Evolutionary conservation across 2,888 invertebrate species (phyloP).

Genomic region (Deilephila elpenor): DNA sequence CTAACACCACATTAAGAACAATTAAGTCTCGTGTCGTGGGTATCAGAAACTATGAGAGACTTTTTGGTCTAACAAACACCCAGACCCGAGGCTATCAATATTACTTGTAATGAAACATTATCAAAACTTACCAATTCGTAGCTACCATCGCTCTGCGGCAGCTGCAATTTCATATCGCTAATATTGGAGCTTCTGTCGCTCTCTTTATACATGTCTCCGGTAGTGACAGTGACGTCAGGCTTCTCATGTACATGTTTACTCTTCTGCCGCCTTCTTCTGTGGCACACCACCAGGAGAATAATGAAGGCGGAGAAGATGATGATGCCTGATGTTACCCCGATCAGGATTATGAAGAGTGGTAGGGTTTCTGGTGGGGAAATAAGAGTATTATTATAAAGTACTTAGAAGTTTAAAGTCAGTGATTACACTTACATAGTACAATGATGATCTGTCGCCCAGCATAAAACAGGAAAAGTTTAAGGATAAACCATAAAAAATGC

Average conservation of each 20-base stretch:
- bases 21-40: too few species aligned
- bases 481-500: too few species aligned
- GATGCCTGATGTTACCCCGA: constrained; percentile 93
- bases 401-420: background rate
- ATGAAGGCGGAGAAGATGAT: constrained; percentile 93
- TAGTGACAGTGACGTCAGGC: constrained; percentile 82
- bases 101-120: too few species aligned
- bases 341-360: constrained; percentile 92
- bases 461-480: too few species aligned
- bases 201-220: constrained; percentile 85
- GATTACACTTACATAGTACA: too few species aligned
- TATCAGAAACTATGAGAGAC: too few species aligned
- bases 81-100: too few species aligned
- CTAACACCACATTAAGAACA: too few species aligned
- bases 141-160: constrained; percentile 92
- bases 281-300: constrained; percentile 92
- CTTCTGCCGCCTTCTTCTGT: constrained; percentile 85
- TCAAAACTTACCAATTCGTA: constrained; percentile 87
- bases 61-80: too few species aligned
- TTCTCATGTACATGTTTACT: constrained; percentile 80
- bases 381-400: background rate
- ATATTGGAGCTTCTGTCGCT: constrained; percentile 96
- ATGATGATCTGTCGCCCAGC: too few species aligned
- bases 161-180: constrained; percentile 95
- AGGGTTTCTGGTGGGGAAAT: constrained; percentile 84